Base-by-base conservation (phyloP, 2,797 vertebrate species). In the Loris lydekkerianus region DNA sequence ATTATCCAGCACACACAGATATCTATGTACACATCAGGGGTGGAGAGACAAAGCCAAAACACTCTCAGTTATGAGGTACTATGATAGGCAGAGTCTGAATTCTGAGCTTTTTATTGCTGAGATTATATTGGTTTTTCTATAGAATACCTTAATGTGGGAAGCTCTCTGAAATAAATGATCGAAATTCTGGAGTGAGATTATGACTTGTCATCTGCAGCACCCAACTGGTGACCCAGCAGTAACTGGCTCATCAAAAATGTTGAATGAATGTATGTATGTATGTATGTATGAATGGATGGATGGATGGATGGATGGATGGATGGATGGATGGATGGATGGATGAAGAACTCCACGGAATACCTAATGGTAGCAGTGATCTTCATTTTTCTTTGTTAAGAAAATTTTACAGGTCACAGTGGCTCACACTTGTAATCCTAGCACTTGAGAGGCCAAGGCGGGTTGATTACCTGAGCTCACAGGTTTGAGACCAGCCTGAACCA, bases 121-220 rank as follows among this genome's bases (percentile, higher is more conserved):
- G 78, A 83, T 5, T 18, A 37, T 94, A 65, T 61, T 86, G 11
- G 2, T 72, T 87, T 86, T 93, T 37, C 75, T 83, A 73, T 63
- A 75, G 86, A 93, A 73, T 34, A 72, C 1, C 14, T 97, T 29
- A 76, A 65, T 31, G 8, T 78, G 31, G 63, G 31, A 91, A 86
- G 27, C 37, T 63, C 49, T 91, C 61, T 46, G 72, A 77, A 40
- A 23, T 37, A 53, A 85, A 65, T 60, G n/a, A 58, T 31, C 58
- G 58, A 92, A 87, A 63, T 70, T 9, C 46, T 65, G 89, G 29
- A 89, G 40, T 58, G 65, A 88, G 31, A 7, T 31, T 86, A 5
- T 53, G 40, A 25, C 9, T 85, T 69, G 4, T 69, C 82, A 70
- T 40, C 29, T 65, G 15, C 8, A 83, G 53, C 29, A 29, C 29